phyloP scores from a whole-genome alignment of 2,113 vertebrate species.

The sheep (Ovis aries) region DNA sequence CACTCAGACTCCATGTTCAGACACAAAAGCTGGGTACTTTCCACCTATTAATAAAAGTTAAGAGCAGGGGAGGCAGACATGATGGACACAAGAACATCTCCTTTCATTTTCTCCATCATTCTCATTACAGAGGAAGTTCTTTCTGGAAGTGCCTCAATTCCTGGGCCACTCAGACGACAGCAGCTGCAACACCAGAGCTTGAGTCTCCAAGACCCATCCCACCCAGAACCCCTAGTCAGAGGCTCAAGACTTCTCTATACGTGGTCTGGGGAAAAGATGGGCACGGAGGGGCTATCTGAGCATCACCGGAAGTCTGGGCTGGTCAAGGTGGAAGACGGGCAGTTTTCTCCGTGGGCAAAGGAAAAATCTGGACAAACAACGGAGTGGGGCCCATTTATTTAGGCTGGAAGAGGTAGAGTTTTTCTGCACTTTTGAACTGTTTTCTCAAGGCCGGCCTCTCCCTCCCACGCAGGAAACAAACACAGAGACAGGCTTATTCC shows the following conservation, averaged over 20 bases:
- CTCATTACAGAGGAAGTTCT: neutral
- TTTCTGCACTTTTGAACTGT: constrained; percentile 88
- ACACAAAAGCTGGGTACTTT: neutral
- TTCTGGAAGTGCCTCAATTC: neutral
- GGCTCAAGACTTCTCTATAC: neutral
- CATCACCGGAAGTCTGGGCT: neutral
- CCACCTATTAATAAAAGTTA: neutral
- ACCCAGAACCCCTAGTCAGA: neutral
- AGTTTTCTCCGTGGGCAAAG: constrained; percentile 42
- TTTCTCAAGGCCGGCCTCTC: constrained; percentile 83
- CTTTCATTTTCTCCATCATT: neutral
- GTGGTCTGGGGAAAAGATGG: neutral
- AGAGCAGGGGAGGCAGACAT: neutral
- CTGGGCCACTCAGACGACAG: neutral
- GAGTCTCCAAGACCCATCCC: accelerated
- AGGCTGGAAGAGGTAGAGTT: constrained; percentile 83
- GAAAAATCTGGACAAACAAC: constrained; percentile 63
- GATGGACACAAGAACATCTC: neutral
- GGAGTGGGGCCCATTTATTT: constrained; percentile 77
- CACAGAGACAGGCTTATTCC: constrained; percentile 77
- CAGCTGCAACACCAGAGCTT: neutral
- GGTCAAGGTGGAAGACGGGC: neutral
- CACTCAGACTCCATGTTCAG: neutral
- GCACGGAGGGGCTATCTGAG: neutral
- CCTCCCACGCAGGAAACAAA: constrained; percentile 84